phyloP scores from a whole-genome alignment of 1,140 invertebrate species.

The Ceratitis capitata region DNA sequence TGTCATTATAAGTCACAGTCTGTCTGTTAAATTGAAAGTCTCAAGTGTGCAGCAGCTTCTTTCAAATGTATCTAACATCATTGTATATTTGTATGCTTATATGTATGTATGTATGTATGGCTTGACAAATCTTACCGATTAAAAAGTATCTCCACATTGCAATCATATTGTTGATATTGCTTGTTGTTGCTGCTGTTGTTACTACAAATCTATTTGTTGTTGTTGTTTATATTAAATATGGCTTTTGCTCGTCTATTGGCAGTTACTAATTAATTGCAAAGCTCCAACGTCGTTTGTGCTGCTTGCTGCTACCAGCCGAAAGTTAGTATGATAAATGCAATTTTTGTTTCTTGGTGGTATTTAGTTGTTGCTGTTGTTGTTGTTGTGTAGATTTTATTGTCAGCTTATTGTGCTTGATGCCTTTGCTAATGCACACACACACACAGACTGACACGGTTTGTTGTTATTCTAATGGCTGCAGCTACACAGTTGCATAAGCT shows the following conservation, averaged over 20 bases:
- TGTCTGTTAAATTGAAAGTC: too few species aligned
- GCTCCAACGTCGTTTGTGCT: neutral
- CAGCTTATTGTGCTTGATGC: neutral
- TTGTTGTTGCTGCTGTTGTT: neutral
- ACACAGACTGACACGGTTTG: too few species aligned
- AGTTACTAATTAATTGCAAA: neutral
- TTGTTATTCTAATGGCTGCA: neutral
- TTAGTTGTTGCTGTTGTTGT: neutral
- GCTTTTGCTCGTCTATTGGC: conserved; percentile 26
- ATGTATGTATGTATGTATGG: neutral
- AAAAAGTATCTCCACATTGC: conserved; percentile 52
- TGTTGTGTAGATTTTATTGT: neutral
- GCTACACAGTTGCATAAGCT: neutral
- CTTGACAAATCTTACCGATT: conserved; percentile 50
- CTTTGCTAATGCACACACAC: neutral
- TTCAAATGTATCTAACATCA: too few species aligned
- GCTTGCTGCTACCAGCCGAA: too few species aligned
- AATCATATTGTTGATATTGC: conserved; percentile 40
- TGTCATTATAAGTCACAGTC: too few species aligned
- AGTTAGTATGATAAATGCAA: neutral
- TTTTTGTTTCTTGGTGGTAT: neutral
- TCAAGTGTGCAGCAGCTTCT: too few species aligned
- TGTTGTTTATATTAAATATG: conserved; percentile 40
- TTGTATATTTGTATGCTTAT: too few species aligned
- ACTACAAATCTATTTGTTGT: too few species aligned